A percentile compares a stretch with the other conserved stretches of the same genome.
Conservation (phyloP, 2,113 vertebrate species). For the Mobula hypostoma region DNA sequence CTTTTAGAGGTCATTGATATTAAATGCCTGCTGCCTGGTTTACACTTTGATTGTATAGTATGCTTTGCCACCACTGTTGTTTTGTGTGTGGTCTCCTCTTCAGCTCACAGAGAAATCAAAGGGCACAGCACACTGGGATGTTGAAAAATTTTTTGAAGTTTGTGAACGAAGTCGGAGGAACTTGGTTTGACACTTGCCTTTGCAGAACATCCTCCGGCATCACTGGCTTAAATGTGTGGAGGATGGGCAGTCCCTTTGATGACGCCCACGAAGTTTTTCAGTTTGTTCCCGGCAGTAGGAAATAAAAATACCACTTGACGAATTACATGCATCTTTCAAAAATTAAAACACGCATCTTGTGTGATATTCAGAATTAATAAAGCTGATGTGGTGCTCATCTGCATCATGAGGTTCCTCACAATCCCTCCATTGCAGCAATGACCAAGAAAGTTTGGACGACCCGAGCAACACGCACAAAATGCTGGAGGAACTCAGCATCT, state of each 20-base stretch:
- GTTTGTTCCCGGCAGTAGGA: neutral
- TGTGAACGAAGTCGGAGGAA: neutral
- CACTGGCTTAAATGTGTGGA: neutral
- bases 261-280: neutral
- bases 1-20: neutral
- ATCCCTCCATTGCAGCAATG: neutral
- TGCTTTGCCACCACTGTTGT: neutral
- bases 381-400: neutral
- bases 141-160: neutral
- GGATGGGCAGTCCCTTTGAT: neutral
- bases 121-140: neutral
- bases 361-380: neutral
- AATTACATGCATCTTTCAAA: neutral
- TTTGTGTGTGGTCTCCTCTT: slow-evolving; percentile 24
- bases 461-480: too few relatives aligned
- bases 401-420: neutral
- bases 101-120: slow-evolving; percentile 11
- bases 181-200: neutral
- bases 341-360: neutral
- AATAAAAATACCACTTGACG: neutral
- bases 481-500: too few relatives aligned
- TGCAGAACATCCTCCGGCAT: neutral
- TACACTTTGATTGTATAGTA: neutral
- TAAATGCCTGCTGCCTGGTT: slow-evolving; percentile 24
- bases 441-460: neutral